Percentiles rank a stretch among this genome's conserved stretches.
Evolutionary conservation across 2,888 invertebrate species (phyloP).

Genomic region (Campoplex nolae): DNA sequence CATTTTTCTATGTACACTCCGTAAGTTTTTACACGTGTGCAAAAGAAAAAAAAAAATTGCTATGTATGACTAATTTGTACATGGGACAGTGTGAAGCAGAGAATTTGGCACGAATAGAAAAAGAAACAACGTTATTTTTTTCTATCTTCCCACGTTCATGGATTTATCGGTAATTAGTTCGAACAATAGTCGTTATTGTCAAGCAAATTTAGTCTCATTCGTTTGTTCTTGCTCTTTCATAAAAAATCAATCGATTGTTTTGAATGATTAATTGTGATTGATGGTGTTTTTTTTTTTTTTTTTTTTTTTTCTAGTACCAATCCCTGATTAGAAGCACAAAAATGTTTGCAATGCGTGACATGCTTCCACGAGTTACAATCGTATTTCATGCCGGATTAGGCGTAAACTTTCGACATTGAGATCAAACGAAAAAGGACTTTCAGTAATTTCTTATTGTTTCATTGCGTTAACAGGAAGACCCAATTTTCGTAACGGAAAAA

Average conservation of each 20-base stretch:
- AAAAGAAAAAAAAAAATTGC: slow-evolving; percentile 53
- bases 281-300: not conserved
- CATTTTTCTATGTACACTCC: slow-evolving; percentile 55
- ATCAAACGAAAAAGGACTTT: not conserved
- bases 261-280: not conserved
- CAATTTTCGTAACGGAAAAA: not conserved
- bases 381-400: slow-evolving; percentile 5
- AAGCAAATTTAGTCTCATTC: not conserved
- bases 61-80: slow-evolving; percentile 69
- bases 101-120: slow-evolving; percentile 6
- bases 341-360: slow-evolving; percentile 43
- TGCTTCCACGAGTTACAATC: slow-evolving; percentile 37
- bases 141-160: not conserved
- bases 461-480: not conserved
- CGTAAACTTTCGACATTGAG: not conserved
- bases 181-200: not conserved
- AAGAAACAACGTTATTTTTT: not conserved
- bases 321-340: slow-evolving; percentile 48
- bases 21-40: slow-evolving; percentile 60
- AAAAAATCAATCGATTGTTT: not conserved
- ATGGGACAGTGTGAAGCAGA: slow-evolving; percentile 52
- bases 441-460: not conserved
- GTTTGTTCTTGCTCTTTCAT: not conserved
- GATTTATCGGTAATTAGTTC: not conserved
- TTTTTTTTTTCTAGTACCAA: slow-evolving; percentile 1